Evolutionary conservation across 2,888 invertebrate species (phyloP), one percentile per base, ranked within the genome.

Genomic region (Trachelus iudaicus): DNA sequence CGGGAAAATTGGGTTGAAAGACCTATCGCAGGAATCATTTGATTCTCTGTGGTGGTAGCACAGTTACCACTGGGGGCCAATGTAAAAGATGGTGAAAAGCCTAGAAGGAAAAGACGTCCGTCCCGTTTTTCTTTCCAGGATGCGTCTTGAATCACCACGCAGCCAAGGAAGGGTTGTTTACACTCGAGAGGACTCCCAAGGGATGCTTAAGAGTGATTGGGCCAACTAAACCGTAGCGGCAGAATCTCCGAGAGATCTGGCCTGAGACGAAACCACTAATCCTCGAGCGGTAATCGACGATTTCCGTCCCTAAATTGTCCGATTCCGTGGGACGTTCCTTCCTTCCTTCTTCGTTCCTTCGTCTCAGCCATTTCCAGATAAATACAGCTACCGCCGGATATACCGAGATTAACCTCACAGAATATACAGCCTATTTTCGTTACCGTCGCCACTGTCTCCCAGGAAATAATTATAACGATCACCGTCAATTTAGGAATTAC

Each of bases 271-370:
- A 85, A 85, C 88, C 87, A 84, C 88, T 87, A 87, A 87, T 87
- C 83, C 87, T 87, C 82, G 82, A 79, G 83, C 80, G 83, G 86
- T 88, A 88, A 88, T 88, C 87, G 88, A 84, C 87, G 86, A 88
- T 88, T 88, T 88, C 88, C 88, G 88, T 82, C 85, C 85, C 85
- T 86, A 85, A 84, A 86, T 86, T 85, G 84, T 85, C 81, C 80
- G 83, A 83, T 81, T 82, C 79, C 79, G 80, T 80, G 81, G 78
- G 83, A 79, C 81, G 79, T 77, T 79, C 56, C 35, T 35, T 35
- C 37, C 75, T 68, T 74, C 76, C 69, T 76, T 71, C 71, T 74
- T 56, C 23, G 23, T 56, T 56, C 23, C 56, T 56, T 56, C 56
- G 56, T 56, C 23, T 56, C 23, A 56, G 9, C 23, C 23, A 56